Conservation (phyloP, 2,888 invertebrate genomes). For the Agrochola lota region DNA sequence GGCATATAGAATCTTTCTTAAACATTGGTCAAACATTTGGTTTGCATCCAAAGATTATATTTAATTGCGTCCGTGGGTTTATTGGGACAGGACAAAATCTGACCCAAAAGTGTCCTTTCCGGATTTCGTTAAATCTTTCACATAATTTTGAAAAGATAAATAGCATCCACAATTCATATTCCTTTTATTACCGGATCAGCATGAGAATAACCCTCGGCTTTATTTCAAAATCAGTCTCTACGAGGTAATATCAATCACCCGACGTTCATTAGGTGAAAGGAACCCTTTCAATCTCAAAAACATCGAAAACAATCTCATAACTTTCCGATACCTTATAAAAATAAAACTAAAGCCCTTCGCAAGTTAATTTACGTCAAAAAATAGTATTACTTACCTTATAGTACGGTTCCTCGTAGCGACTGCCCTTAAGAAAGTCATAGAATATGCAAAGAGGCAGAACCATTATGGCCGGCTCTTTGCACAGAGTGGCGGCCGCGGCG, state of each 20-base stretch:
- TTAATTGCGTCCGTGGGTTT: constrained; percentile 26
- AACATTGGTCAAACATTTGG: constrained; percentile 15
- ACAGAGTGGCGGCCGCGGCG: constrained; percentile 95
- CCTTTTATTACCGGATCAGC: constrained; percentile 54
- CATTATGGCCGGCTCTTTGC: constrained; percentile 98
- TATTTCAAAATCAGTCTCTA: constrained; percentile 56
- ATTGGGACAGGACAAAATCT: constrained; percentile 43
- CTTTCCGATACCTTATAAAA: constrained; percentile 72
- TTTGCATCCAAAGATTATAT: constrained; percentile 30
- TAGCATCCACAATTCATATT: constrained; percentile 51
- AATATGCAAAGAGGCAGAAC: constrained; percentile 97
- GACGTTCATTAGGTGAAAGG: constrained; percentile 70
- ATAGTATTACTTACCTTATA: constrained; percentile 89
- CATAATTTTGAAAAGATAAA: constrained; percentile 49
- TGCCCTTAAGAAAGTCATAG: constrained; percentile 94
- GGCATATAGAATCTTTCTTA: background rate
- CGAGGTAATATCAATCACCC: constrained; percentile 67
- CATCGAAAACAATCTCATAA: constrained; percentile 72
- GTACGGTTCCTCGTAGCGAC: constrained; percentile 86
- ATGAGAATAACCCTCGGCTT: constrained; percentile 53
- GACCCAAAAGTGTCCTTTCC: constrained; percentile 35
- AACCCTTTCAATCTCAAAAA: constrained; percentile 73
- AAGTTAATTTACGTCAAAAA: constrained; percentile 54
- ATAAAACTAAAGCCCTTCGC: constrained; percentile 47
- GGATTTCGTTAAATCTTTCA: constrained; percentile 37